These are phyloP conservation scores for Aix galericulata DNA, from an alignment of 2,113 vertebrate genomes.

Conservation along the genomic window DNA sequence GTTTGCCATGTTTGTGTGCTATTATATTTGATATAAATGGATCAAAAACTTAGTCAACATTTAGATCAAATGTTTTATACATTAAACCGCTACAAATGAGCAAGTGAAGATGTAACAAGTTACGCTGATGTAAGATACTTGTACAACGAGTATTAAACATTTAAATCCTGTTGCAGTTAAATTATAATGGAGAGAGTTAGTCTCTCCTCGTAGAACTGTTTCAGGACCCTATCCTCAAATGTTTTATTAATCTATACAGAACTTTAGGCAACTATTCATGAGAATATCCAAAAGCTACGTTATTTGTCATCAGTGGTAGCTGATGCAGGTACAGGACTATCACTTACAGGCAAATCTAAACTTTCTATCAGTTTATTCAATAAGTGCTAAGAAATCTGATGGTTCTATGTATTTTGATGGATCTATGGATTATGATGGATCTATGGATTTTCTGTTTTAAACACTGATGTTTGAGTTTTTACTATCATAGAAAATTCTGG, in stretches of 20 bases:
- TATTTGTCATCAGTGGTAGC: background rate
- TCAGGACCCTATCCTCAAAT: background rate
- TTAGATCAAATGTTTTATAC: background rate
- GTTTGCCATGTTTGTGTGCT: background rate
- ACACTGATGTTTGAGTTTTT: background rate
- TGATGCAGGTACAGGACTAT: background rate
- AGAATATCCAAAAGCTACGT: background rate
- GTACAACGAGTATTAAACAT: background rate
- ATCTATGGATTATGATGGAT: background rate
- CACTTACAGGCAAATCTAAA: background rate
- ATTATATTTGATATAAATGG: background rate
- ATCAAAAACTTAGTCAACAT: accelerated
- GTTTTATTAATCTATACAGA: background rate
- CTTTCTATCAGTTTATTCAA: background rate
- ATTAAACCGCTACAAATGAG: background rate
- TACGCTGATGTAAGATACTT: background rate
- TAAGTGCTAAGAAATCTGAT: background rate
- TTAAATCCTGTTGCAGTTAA: background rate
- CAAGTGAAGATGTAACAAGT: background rate
- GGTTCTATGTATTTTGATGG: background rate
- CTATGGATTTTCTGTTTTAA: background rate
- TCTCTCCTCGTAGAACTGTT: background rate
- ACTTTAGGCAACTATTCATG: background rate
- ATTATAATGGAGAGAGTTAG: background rate
- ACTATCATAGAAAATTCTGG: background rate